Conservation (phyloP, 2,113 vertebrate species). For the Pelecanoides urinatrix region DNA sequence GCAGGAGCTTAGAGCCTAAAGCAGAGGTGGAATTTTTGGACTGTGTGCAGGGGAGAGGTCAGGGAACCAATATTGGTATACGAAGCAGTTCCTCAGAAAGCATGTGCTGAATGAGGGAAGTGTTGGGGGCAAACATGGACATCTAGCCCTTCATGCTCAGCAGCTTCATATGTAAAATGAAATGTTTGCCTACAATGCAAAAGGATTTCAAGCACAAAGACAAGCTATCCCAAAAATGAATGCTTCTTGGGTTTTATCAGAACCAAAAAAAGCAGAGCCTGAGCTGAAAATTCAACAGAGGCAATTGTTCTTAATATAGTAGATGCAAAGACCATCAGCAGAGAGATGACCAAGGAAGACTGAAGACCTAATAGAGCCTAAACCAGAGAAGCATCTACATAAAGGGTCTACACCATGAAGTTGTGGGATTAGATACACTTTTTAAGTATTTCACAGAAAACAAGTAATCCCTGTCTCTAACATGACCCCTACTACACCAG, state of each 20-base stretch:
- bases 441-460: neutral
- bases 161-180: neutral
- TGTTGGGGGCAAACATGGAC: rapidly evolving
- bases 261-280: neutral
- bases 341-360: neutral
- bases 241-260: neutral
- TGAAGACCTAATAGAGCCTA: neutral
- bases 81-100: neutral
- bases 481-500: neutral
- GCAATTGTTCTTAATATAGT: neutral
- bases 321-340: neutral
- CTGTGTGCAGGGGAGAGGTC: neutral
- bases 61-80: rapidly evolving
- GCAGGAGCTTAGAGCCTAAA: neutral
- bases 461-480: neutral
- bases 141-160: neutral
- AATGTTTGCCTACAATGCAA: neutral
- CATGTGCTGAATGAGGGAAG: rapidly evolving
- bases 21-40: neutral
- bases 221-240: neutral
- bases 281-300: neutral
- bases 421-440: neutral
- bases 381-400: neutral
- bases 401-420: neutral
- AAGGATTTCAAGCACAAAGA: neutral